Evolutionary conservation across 2,113 vertebrate species (phyloP), one percentile per base, ranked within the genome.

Genomic region (Burhinus bistriatus): DNA sequence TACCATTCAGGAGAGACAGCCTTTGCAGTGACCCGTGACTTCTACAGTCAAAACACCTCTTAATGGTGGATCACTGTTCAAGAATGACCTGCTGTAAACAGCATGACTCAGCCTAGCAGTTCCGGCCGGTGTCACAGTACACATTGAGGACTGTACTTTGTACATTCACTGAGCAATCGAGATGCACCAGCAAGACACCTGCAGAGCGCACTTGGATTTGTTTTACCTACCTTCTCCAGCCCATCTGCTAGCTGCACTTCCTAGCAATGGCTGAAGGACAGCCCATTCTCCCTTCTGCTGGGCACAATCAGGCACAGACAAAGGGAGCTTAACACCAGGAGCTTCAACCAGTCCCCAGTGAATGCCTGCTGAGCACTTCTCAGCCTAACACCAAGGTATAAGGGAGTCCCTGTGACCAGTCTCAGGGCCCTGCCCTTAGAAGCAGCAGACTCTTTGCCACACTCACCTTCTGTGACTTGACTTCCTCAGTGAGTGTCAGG

Each of bases 381-480:
- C 32, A 83, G 34, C 19, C 45, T 85, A 70, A 71, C 19, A 73
- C 8, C 30, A 44, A 40, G 6, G 3, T 61, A 7, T 16, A 78
- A 58, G 4, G 55, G 34, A 58, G 32, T 51, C 36, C 47, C 17
- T 66, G 18, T 51, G 27, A 77, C 8, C 27, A 77, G 15, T 6
- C 15, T 58, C 30, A 57, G 34, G 18, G 20, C 12, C 15, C 19
- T 58, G 40, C 45, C 38, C 55, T 52, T 47, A 68, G 44, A 81
- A 78, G 71, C 9, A 75, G 26, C 6, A 72, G 12, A 61, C 10
- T 72, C 17, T 71, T 78, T 4, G 3, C 5, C 40, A 64, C 22
- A 52, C 97, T 97, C 51, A 99, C 99, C 99, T 99, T 99, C 97
- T 99, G 99, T 80, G 99, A 98, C 90, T 99, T 98, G 81, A 99